Evolutionary conservation across 1,140 invertebrate genomes (phyloP).

Genomic region (Bombus soroeensis): DNA sequence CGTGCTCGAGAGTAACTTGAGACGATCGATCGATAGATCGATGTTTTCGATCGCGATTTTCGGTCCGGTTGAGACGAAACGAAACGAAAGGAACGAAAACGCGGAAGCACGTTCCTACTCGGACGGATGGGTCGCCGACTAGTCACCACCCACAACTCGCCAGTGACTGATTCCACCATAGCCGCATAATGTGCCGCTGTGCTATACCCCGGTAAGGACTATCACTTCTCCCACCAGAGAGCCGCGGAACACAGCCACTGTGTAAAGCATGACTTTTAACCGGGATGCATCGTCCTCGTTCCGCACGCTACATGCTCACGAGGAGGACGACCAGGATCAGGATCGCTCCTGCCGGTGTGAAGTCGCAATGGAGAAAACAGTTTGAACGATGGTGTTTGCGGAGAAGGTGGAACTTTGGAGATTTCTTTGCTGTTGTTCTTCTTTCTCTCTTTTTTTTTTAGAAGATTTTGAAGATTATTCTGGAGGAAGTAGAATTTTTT

Average conservation of each 20-base stretch:
- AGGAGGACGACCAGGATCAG: slow-evolving; percentile 12
- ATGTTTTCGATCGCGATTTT: slow-evolving; percentile 49
- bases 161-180: slow-evolving; percentile 82
- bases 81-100: slow-evolving; percentile 27
- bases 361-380: not conserved
- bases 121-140: slow-evolving; percentile 74
- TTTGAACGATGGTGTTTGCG: not conserved
- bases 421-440: not conserved
- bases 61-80: slow-evolving; percentile 1
- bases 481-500: too few species aligned
- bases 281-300: slow-evolving; percentile 64
- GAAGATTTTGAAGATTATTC: not conserved
- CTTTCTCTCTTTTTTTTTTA: not conserved
- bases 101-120: slow-evolving; percentile 56
- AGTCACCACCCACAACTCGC: slow-evolving; percentile 81
- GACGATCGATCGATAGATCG: not conserved
- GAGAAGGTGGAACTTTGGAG: not conserved
- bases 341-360: not conserved
- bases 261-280: slow-evolving; percentile 76
- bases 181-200: slow-evolving; percentile 78
- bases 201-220: slow-evolving; percentile 78
- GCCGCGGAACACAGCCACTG: slow-evolving; percentile 71
- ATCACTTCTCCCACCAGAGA: slow-evolving; percentile 81
- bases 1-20: not conserved
- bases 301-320: slow-evolving; percentile 37